phyloP scores from a whole-genome alignment of 2,888 invertebrate genomes.

The Baronia brevicornis region DNA sequence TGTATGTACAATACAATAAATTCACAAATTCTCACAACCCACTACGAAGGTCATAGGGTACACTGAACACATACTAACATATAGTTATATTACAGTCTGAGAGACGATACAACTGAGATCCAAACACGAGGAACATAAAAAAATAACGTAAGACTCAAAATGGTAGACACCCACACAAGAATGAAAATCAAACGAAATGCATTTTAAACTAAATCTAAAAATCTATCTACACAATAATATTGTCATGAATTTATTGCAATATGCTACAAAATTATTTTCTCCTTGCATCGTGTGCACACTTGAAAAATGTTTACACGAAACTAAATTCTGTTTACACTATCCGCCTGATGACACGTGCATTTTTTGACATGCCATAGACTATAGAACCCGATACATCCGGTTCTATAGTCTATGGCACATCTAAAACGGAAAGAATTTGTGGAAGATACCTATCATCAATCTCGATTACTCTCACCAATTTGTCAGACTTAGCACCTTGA shows the following conservation, averaged over 20 bases:
- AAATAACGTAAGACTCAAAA: constrained; percentile 24
- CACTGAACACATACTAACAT: constrained; percentile 25
- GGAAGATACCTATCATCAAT: too few relatives aligned
- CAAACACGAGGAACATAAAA: constrained; percentile 54
- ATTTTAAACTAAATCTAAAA: constrained; percentile 22
- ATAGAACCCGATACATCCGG: constrained; percentile 1
- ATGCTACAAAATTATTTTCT: constrained; percentile 24
- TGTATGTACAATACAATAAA: constrained; percentile 21
- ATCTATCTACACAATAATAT: constrained; percentile 47
- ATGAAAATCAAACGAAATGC: constrained; percentile 18
- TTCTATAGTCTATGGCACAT: background rate
- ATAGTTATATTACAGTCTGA: constrained; percentile 40
- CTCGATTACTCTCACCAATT: too few relatives aligned
- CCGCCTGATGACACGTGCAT: constrained; percentile 14
- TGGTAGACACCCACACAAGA: constrained; percentile 30
- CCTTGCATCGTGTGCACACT: constrained; percentile 7
- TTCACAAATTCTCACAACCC: constrained; percentile 46
- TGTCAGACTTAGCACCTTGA: too few relatives aligned
- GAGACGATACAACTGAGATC: constrained; percentile 58
- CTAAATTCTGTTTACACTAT: constrained; percentile 5
- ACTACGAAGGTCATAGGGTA: constrained; percentile 30
- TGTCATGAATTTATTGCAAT: constrained; percentile 55
- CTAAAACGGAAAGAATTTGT: too few relatives aligned
- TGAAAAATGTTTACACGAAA: constrained; percentile 5
- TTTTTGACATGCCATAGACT: background rate